Conservation (phyloP, 2,113 vertebrate genomes). For the Scophthalmus maximus region DNA sequence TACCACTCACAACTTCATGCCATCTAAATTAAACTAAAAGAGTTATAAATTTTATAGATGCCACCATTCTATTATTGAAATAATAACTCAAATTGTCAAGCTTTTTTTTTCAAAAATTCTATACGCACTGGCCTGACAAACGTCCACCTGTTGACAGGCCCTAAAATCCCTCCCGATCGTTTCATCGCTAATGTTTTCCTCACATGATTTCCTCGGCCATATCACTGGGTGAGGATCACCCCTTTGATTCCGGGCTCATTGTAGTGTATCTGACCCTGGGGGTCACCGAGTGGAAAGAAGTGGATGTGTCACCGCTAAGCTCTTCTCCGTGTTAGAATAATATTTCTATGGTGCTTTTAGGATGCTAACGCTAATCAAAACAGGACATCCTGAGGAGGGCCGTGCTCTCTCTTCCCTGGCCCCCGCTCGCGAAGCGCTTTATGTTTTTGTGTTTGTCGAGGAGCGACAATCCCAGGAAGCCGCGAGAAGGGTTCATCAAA, state of each 20-base stretch:
- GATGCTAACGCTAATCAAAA: conserved; percentile 99
- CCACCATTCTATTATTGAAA: not conserved
- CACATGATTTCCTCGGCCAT: conserved; percentile 68
- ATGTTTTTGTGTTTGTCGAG: conserved; percentile 88
- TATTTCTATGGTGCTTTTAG: conserved; percentile 95
- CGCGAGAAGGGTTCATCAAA: conserved; percentile 97
- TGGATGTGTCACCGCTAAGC: conserved; percentile 73
- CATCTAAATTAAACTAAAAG: too few relatives aligned
- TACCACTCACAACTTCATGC: too few relatives aligned
- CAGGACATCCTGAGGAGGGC: conserved; percentile 98
- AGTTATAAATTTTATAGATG: not conserved
- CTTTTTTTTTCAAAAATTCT: conserved; percentile 19
- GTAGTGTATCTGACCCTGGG: conserved; percentile 66
- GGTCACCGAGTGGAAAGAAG: conserved; percentile 76
- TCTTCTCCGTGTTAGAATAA: conserved; percentile 91
- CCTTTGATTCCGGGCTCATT: conserved; percentile 78
- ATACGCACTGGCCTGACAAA: conserved; percentile 19
- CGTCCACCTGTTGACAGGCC: conserved; percentile 67
- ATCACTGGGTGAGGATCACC: conserved; percentile 68
- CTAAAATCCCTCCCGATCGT: conserved; percentile 51
- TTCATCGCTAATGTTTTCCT: conserved; percentile 67
- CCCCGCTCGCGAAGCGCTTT: conserved; percentile 73
- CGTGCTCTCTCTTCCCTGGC: conserved; percentile 76
- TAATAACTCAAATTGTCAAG: not conserved
- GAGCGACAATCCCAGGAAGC: conserved; percentile 99